Percentiles rank a stretch among this genome's conserved stretches.
phyloP scores from a whole-genome alignment of 2,888 invertebrate genomes.

The Eupithecia pulchellata region DNA sequence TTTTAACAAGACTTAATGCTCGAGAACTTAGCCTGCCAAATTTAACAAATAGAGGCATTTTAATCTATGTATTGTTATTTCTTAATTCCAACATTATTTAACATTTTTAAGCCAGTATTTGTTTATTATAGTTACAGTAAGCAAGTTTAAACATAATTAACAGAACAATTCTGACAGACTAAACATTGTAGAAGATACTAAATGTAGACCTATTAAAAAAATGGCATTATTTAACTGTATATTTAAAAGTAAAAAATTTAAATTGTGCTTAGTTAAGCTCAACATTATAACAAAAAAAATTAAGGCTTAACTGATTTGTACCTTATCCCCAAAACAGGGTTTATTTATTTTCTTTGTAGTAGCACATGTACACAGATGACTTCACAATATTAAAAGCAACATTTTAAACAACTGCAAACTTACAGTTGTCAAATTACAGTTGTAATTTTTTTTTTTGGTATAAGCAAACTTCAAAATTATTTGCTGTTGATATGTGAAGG shows the following conservation, averaged over 20 bases:
- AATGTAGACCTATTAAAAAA: constrained; percentile 7
- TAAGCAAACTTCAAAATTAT: background rate
- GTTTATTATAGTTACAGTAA: constrained; percentile 1
- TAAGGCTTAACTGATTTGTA: constrained; percentile 26
- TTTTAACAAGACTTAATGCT: constrained; percentile 19
- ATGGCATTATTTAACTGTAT: background rate
- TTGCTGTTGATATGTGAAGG: constrained; percentile 25
- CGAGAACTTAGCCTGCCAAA: background rate
- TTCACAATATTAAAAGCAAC: constrained; percentile 17
- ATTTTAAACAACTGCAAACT: background rate
- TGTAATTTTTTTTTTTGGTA: background rate
- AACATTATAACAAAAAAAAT: background rate
- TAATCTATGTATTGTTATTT: constrained; percentile 3
- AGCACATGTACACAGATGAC: constrained; percentile 29
- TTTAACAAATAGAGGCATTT: background rate
- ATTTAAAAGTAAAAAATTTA: background rate
- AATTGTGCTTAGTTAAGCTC: background rate
- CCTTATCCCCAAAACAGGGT: background rate
- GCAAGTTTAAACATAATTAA: background rate
- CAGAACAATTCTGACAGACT: background rate
- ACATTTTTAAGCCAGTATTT: background rate
- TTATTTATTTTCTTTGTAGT: constrained; percentile 19
- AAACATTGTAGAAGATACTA: background rate
- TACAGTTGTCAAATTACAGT: background rate
- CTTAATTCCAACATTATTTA: background rate